Base-by-base conservation (phyloP, 2,113 vertebrate genomes). In the Halichoeres trimaculatus region DNA sequence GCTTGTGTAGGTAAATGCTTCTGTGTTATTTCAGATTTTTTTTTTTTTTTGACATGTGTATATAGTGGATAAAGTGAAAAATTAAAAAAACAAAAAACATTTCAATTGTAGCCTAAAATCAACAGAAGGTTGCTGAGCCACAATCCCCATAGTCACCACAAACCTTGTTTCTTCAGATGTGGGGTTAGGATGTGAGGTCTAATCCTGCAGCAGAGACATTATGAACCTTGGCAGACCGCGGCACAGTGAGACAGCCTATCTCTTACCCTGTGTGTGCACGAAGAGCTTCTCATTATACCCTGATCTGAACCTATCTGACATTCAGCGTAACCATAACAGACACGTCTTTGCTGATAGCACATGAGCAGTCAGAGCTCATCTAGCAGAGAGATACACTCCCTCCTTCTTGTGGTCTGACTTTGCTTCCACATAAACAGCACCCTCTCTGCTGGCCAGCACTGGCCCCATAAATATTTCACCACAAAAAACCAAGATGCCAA, bases 401-500 rank as follows among this genome's bases (percentile, higher is more conserved):
- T 40, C 17, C 77, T 87, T 85, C 81, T 87, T 90, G 79, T 82
- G 88, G 87, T 91, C 55, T 67, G 64, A 74, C 63, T 83, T 81
- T 59, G 65, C 88, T 88, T 88, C 78, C 83, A 56, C 80, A 67
- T 70, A 84, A 84, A 64, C 83, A 71, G 54, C 73, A 52, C 71
- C 57, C 26, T 76, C 71, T 79, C 63, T 10, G 2, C 70, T 63
- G 83, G 35, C 61, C 67, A 66, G 68, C 41, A 53, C 53, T 53
- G 43, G 66, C 57, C 17, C 71, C 74, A 89, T 91, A 67, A 91
- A 92, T 91, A 92, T 90, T 90, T 90, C 45, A 91, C 70, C 69
- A 71, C 14, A 61, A 74, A 74, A 85, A 87, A 81, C 35, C 51
- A 70, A 80, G 70, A 85, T 78, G 82, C 78, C 75, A 80, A 80